Evolutionary conservation across 2,113 vertebrate genomes (phyloP), one percentile per base, ranked within the genome.

Genomic region (Puffinus mauretanicus): DNA sequence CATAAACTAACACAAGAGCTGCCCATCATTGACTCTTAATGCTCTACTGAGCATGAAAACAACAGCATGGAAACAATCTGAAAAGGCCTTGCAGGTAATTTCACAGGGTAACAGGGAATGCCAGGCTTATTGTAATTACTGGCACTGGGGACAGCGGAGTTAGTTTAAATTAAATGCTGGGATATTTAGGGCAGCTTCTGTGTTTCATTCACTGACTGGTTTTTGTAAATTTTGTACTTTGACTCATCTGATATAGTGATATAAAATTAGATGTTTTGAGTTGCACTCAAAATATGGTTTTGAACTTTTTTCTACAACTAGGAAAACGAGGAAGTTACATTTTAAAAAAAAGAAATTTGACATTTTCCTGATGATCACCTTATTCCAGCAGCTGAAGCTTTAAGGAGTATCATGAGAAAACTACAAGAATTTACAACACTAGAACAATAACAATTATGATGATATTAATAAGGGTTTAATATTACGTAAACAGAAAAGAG

Each of bases 11-110:
- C 78, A 92, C 82, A 81, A 95, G 89, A 95, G 46, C 91, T 93
- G 87, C 89, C 86, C 82, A 29, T 95, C 95, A 87, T 34, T 87
- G 82, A 62, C 94, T 94, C 84, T 93, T 93, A 87, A 82, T 91
- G 94, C 93, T 96, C 93, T 93, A 6, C 87, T 83, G 89, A 91
- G 93, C 94, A 86, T 96, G 91, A 96, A 96, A 94, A 93, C 91
- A 95, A 93, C 91, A 82, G 94, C 67, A 72, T 51, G 84, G 88
- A 90, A 91, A 96, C 84, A 94, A 82, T 89, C 83, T 52, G 71
- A 94, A 93, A 94, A 93, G 67, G 70, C 71, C 54, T 95, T 66
- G 82, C 96, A 97, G 94, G 87, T 97, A 87, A 95, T 93, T 94
- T 95, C 91, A 93, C 82, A 93, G 91, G 75, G 84, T 95, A 96